phyloP scores from a whole-genome alignment of 1,140 invertebrate species.

The Sweltsa coloradensis region DNA sequence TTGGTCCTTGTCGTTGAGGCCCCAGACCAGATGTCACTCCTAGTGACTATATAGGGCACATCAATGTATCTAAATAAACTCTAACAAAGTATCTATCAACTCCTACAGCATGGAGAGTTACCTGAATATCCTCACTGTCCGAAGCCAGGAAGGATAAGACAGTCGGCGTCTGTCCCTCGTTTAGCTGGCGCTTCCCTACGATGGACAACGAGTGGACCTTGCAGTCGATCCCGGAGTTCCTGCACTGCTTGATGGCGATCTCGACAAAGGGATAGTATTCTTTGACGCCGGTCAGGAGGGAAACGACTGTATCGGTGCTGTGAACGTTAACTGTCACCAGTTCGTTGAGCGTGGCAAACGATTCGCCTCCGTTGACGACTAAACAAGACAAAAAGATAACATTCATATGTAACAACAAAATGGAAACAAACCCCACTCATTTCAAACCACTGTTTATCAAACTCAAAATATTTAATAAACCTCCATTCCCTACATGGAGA shows the following conservation, averaged over 20 bases:
- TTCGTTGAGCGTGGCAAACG: slow-evolving; percentile 48
- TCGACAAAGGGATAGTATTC: slow-evolving; percentile 80
- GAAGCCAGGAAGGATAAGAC: slow-evolving; percentile 66
- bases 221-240: slow-evolving; percentile 86
- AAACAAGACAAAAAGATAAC: too few species aligned
- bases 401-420: too few species aligned
- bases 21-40: slow-evolving; percentile 45
- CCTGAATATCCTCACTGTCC: slow-evolving; percentile 58
- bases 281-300: slow-evolving; percentile 49
- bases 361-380: slow-evolving; percentile 64
- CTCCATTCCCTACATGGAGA: too few species aligned
- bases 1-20: slow-evolving; percentile 94
- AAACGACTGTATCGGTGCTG: slow-evolving; percentile 47
- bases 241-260: slow-evolving; percentile 80
- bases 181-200: slow-evolving; percentile 51
- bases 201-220: slow-evolving; percentile 77
- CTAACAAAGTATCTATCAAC: background rate
- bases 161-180: slow-evolving; percentile 35
- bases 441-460: too few species aligned
- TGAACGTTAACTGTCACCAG: slow-evolving; percentile 46
- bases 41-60: background rate
- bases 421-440: too few species aligned
- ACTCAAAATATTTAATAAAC: too few species aligned
- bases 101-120: slow-evolving; percentile 15
- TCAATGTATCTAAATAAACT: background rate